These are phyloP conservation scores for Telenomus remus DNA, from an alignment of 1,140 invertebrate species.

Conservation along the genomic window DNA sequence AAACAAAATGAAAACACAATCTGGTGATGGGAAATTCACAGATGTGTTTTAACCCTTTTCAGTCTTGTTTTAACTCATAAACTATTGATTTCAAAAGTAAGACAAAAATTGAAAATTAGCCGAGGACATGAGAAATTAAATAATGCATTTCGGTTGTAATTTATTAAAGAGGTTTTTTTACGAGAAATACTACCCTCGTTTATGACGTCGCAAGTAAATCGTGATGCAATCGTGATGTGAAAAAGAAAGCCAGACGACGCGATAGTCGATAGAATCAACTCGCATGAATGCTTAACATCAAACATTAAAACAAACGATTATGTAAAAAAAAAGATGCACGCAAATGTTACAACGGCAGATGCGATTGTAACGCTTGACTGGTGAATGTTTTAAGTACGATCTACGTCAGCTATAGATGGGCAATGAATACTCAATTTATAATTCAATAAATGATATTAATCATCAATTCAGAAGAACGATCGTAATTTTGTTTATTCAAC, in stretches of 20 bases:
- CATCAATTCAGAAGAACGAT: too few species aligned
- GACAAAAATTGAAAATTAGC: too few species aligned
- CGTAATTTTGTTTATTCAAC: too few species aligned
- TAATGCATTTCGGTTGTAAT: conserved; percentile 12
- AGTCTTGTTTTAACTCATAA: too few species aligned
- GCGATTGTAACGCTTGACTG: conserved; percentile 23
- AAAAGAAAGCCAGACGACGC: conserved; percentile 7
- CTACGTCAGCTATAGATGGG: conserved; percentile 13
- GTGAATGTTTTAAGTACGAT: conserved; percentile 38
- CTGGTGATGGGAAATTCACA: conserved; percentile 39
- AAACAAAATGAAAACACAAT: conserved; percentile 3
- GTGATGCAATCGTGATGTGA: conserved; percentile 1
- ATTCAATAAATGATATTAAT: conserved; percentile 37
- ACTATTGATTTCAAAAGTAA: too few species aligned
- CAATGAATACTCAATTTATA: conserved; percentile 35
- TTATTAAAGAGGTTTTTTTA: conserved; percentile 21
- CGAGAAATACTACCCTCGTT: conserved; percentile 18
- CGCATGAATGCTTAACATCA: conserved; percentile 30
- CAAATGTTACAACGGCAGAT: conserved; percentile 39
- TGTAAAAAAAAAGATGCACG: conserved; percentile 31
- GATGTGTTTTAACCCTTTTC: conserved; percentile 30
- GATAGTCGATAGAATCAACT: conserved; percentile 29
- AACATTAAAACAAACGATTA: conserved; percentile 28
- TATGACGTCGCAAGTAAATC: conserved; percentile 24
- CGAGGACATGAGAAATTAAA: too few species aligned